Base-by-base conservation (phyloP, 2,888 invertebrate genomes). In the Lycophotia porphyrea region DNA sequence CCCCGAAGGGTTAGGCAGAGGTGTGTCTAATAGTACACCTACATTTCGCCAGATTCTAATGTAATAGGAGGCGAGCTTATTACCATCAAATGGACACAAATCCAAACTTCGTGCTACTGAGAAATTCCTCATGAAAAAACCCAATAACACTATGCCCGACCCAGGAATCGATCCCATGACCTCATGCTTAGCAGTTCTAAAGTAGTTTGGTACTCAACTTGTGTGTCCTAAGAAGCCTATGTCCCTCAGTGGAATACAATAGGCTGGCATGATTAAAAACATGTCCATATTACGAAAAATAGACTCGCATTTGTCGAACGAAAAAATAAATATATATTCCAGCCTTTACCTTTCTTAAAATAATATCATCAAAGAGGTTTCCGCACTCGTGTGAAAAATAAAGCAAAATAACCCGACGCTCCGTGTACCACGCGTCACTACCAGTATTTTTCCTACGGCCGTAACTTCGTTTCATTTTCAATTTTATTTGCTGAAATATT, bases 401-500 rank as follows among this genome's bases (percentile, higher is more conserved):
- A 60, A 42, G 13, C 24, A 49, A 49, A 69, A 55, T 31, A 77
- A 31, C 42, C 11, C 24, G 7, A 5, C 0, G 11, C 39, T 0
- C 39, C 21, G 18, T 31, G 36, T 21, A 11, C 34, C n/a, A 15
- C 34, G 55, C 69, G 52, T 77, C 39, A 34, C 34, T 36, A 5
- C 21, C 63, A 27, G 36, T 64, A 42, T 68, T 80, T 79, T 68
- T n/a, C 18, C 36, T 31, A 49, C 55, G 42, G 11, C n/a, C 63
- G 55, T 58, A 63, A 73, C 67, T 55, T 5, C 47, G 8, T 21
- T 15, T 15, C 44, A 68, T 52, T 39, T 72, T 64, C 65, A 52
- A 44, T 79, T 78, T 63, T 68, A 9, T 58, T 80, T 79, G 27
- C 18, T 36, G 24, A 73, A 27, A 61, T 65, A 49, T 47, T 15